These are phyloP conservation scores for Okamejei kenojei DNA, from an alignment of 2,797 vertebrate genomes.

Conservation along the genomic window DNA sequence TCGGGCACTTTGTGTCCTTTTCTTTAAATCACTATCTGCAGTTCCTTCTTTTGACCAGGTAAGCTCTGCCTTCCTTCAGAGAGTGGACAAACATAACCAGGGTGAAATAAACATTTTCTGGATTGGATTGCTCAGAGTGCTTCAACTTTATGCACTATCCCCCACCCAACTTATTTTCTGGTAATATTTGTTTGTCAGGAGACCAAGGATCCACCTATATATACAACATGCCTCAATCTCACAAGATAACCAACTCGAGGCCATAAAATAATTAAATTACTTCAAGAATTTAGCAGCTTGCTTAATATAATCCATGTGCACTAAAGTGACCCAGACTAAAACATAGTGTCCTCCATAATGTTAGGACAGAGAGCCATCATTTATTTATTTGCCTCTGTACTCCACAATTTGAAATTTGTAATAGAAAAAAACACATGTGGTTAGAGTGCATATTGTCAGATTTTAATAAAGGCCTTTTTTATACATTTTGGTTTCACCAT, in stretches of 20 bases:
- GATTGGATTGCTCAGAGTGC: neutral
- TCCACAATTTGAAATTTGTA: no score
- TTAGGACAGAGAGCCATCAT: no score
- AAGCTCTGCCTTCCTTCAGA: slow-evolving; percentile 8
- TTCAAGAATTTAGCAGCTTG: neutral
- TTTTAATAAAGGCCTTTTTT: no score
- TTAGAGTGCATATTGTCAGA: no score
- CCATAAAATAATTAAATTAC: neutral
- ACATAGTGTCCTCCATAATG: no score
- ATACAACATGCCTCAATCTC: neutral
- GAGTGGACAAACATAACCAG: neutral
- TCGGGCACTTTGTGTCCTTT: no score
- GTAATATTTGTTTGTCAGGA: neutral
- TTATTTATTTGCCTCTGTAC: no score
- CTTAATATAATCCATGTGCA: neutral
- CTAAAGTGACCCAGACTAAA: neutral
- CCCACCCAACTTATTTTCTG: neutral
- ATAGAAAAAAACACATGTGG: no score
- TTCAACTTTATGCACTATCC: neutral
- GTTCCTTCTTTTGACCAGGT: neutral
- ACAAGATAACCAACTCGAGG: neutral
- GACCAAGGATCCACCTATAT: neutral
- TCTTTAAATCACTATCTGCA: no score
- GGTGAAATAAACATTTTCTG: neutral
- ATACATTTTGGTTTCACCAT: no score